A percentile compares a stretch with the other conserved stretches of the same genome.
Conservation (phyloP, 2,888 invertebrate genomes). For the Acanthopleura granulata region DNA sequence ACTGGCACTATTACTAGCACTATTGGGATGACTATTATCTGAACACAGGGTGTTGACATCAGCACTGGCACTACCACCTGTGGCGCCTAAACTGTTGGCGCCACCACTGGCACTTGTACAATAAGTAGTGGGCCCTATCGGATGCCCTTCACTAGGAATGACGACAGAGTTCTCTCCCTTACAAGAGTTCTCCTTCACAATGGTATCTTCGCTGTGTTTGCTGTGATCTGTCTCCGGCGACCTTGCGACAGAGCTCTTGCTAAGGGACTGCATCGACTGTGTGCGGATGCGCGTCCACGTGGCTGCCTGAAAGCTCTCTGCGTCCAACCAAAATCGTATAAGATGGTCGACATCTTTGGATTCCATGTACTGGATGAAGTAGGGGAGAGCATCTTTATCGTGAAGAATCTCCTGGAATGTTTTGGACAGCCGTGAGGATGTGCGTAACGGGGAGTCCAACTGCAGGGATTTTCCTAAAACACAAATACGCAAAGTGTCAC, state of each 20-base stretch:
- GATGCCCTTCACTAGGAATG: no score
- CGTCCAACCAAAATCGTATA: constrained; percentile 72
- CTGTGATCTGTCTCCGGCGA: no score
- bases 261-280: constrained; percentile 46
- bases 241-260: constrained; percentile 6
- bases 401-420: constrained; percentile 81
- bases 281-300: constrained; percentile 55
- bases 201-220: no score
- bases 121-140: no score
- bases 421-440: constrained; percentile 76
- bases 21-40: no score
- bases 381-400: constrained; percentile 84
- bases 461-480: constrained; percentile 13
- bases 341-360: constrained; percentile 73
- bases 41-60: no score
- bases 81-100: no score
- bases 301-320: constrained; percentile 70
- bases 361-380: constrained; percentile 90
- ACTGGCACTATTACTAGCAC: no score
- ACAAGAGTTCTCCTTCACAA: no score
- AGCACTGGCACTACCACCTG: no score
- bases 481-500: not conserved
- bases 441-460: constrained; percentile 22
- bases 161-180: no score
- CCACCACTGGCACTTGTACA: no score